Evolutionary conservation across 2,113 vertebrate genomes (phyloP), one percentile per base, ranked within the genome.

Genomic region (Bubalus kerabau): DNA sequence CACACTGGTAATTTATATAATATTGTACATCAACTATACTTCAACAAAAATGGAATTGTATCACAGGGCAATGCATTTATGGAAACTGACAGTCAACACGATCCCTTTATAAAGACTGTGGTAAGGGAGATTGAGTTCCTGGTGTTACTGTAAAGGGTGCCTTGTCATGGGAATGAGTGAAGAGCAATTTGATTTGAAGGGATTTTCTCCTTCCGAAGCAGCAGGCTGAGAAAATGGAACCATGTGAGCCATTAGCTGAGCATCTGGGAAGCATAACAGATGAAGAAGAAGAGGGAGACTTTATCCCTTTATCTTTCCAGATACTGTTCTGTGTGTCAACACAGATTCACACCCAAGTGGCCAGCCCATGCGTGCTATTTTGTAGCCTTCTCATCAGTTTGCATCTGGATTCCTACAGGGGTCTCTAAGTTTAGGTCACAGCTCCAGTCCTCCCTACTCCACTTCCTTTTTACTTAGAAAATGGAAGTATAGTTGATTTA

Each of bases 331-430:
- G 14, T 36, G 64, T 71, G n/a, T 14, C 1, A 4, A 21, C 24
- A 26, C n/a, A 3, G 24, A 6, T 23, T 54, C 17, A 11, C 3
- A 7, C 1, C 6, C 2, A 10, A 28, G 40, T 0, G 3, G 10
- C 14, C 46, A 23, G 19, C 62, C 90, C 40, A 12, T 0, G 0
- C 1, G 1, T 2, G 32, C 54, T 24, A 0, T 9, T 46, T 24
- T 11, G 19, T 8, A 28, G 50, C 23, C 6, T 16, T 43, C 60
- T 23, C 8, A 0, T 48, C 12, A 23, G 52, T 19, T 28, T 91
- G 54, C 32, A 7, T 32, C 48, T 10, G 57, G 48, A 46, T 54
- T 57, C 3, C 7, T 10, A 28, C 7, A 6, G 48, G 6, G 0
- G 1, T 50, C 48, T 30, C 81, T 7, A 7, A 17, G 23, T 14